phyloP scores from a whole-genome alignment of 2,797 vertebrate species.

The Dermochelys coriacea region DNA sequence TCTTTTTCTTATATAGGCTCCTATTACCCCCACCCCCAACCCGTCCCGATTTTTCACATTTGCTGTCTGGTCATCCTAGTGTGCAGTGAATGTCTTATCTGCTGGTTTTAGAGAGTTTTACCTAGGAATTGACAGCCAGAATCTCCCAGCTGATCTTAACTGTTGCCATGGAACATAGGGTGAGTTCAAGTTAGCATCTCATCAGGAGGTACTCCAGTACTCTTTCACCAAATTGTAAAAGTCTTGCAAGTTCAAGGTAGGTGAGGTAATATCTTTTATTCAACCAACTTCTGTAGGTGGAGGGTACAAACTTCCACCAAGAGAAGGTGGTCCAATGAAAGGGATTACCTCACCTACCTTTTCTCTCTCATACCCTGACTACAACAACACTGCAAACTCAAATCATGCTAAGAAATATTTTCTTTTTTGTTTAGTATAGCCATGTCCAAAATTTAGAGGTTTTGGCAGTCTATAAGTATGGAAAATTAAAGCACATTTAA shows the following conservation, averaged over 20 bases:
- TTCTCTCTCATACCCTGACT: too few relatives aligned
- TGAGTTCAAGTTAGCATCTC: not conserved
- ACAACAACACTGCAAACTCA: not conserved
- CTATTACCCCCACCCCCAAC: too few relatives aligned
- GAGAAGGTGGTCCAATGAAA: too few relatives aligned
- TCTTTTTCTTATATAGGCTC: too few relatives aligned
- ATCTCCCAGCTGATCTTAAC: not conserved
- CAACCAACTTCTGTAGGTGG: too few relatives aligned
- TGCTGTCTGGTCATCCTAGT: not conserved
- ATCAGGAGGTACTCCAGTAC: constrained; percentile 8
- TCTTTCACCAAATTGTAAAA: not conserved
- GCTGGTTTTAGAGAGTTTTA: not conserved
- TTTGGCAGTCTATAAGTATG: not conserved
- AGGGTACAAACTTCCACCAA: too few relatives aligned
- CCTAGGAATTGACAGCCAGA: not conserved
- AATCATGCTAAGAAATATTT: constrained; percentile 46
- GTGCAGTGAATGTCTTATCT: not conserved
- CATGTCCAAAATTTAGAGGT: constrained; percentile 19
- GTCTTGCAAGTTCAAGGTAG: too few relatives aligned
- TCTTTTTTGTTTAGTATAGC: not conserved
- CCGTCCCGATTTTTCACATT: too few relatives aligned
- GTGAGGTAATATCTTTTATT: too few relatives aligned
- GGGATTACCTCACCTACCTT: too few relatives aligned
- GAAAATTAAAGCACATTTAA: constrained; percentile 2
- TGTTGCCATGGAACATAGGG: not conserved